A percentile compares a stretch with the other conserved stretches of the same genome.
These are phyloP conservation scores for Pseudomyrmex gracilis DNA, from an alignment of 1,140 invertebrate genomes.

Conservation along the genomic window DNA sequence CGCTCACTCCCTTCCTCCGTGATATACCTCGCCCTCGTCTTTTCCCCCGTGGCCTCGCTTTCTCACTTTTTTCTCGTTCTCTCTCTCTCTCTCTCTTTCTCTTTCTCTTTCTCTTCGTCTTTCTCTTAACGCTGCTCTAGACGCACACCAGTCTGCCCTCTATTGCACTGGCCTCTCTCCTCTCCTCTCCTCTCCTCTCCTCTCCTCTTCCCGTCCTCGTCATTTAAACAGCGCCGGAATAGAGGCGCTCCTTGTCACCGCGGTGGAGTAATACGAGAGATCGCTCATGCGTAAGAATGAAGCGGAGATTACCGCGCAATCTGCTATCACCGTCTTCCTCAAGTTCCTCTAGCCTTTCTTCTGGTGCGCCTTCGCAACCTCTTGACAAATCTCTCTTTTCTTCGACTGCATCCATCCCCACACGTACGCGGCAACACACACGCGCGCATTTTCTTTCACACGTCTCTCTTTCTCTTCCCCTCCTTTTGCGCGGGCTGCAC, in stretches of 20 bases:
- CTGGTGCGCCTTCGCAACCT: conserved; percentile 28
- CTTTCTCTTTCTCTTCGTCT: conserved; percentile 39
- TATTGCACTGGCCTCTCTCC: background rate
- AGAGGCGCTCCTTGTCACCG: conserved; percentile 67
- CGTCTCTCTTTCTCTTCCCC: conserved; percentile 25
- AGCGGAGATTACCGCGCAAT: conserved; percentile 19
- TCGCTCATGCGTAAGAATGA: conserved; percentile 69
- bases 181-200: conserved; percentile 10
- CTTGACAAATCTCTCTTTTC: background rate
- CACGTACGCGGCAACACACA: too few relatives aligned
- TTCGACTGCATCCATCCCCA: conserved; percentile 64
- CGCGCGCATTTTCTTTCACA: conserved; percentile 60
- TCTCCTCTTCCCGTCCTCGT: conserved; percentile 31
- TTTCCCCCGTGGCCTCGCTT: background rate
- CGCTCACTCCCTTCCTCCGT: background rate
- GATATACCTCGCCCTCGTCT: background rate
- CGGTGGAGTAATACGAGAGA: conserved; percentile 72
- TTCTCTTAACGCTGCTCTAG: conserved; percentile 30
- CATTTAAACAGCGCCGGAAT: conserved; percentile 37
- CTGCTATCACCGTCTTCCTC: conserved; percentile 17
- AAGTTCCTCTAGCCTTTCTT: conserved; percentile 40
- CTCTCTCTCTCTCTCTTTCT: conserved; percentile 1
- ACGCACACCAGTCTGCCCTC: conserved; percentile 15
- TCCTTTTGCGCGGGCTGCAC: conserved; percentile 7
- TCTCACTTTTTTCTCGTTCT: conserved; percentile 30